Percentiles rank a stretch among this genome's conserved stretches.
Conservation (phyloP, 2,797 vertebrate genomes). For the Calcarius lapponicus region DNA sequence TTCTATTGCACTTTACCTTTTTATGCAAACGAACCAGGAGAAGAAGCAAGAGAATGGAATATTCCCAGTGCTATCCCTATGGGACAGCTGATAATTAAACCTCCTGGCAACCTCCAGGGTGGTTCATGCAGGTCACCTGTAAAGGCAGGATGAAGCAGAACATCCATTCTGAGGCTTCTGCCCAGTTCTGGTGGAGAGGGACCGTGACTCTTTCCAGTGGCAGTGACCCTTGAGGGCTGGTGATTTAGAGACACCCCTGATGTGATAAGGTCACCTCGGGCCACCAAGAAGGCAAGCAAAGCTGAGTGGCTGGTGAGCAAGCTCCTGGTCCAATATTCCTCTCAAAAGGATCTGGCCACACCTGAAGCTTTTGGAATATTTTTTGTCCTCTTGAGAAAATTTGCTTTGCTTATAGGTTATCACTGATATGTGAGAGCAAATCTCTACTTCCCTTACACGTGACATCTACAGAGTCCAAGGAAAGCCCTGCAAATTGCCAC, state of each 20-base stretch:
- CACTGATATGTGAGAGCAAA: background rate
- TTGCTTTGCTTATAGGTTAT: background rate
- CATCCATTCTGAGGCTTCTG: constrained; percentile 58
- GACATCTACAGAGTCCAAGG: constrained; percentile 3
- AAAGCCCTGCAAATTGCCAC: background rate
- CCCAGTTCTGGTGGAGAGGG: background rate
- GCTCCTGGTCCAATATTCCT: constrained; percentile 20
- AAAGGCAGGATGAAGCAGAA: constrained; percentile 35
- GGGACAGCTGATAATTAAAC: background rate
- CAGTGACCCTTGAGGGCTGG: constrained; percentile 36
- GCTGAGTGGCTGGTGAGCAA: constrained; percentile 38
- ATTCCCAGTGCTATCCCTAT: background rate
- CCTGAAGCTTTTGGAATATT: background rate
- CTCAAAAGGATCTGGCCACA: constrained; percentile 22
- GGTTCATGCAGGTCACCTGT: background rate
- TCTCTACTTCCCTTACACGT: background rate
- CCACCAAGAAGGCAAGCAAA: constrained; percentile 43
- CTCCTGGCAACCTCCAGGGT: background rate
- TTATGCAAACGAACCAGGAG: background rate
- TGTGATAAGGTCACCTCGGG: background rate
- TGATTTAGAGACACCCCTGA: constrained; percentile 34
- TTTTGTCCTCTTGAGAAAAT: constrained; percentile 34
- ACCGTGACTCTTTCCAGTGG: background rate
- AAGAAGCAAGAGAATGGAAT: constrained; percentile 52
- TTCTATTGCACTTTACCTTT: constrained; percentile 62